phyloP scores from a whole-genome alignment of 2,888 invertebrate species.

The Empis stercorea region DNA sequence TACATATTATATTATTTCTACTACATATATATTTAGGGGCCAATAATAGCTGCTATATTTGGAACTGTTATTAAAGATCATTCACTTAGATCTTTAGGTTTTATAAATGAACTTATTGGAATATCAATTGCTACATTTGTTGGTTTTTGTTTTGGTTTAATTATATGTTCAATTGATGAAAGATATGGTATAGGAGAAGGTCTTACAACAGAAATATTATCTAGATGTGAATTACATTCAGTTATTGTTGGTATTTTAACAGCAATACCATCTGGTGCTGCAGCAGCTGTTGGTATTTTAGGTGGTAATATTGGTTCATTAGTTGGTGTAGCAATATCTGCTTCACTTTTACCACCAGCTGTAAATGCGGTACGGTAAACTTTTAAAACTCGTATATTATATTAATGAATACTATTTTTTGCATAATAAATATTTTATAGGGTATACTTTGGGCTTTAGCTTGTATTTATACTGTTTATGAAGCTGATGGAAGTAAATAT shows the following conservation, averaged over 20 bases:
- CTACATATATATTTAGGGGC: too few relatives aligned
- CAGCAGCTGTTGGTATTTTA: conserved; percentile 62
- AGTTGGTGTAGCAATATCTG: conserved; percentile 72
- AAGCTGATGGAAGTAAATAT: conserved; percentile 36
- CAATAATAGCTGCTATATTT: conserved; percentile 63
- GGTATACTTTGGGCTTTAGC: conserved; percentile 54
- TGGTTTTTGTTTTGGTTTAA: conserved; percentile 55
- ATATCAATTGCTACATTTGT: conserved; percentile 50
- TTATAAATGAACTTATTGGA: conserved; percentile 54
- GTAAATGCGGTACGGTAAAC: conserved; percentile 52
- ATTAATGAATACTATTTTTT: too few relatives aligned
- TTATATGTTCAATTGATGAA: conserved; percentile 43
- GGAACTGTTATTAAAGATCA: conserved; percentile 56
- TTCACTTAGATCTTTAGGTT: conserved; percentile 48
- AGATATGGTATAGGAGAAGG: conserved; percentile 46
- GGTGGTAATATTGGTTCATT: conserved; percentile 66
- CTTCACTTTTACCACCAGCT: conserved; percentile 65
- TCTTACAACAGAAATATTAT: conserved; percentile 53
- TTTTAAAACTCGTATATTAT: conserved; percentile 24
- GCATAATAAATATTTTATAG: too few relatives aligned
- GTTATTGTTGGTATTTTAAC: conserved; percentile 57
- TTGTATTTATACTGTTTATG: conserved; percentile 40
- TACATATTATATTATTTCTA: too few relatives aligned
- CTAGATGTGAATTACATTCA: conserved; percentile 50
- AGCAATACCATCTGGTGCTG: conserved; percentile 66